Evolutionary conservation across 1,140 invertebrate species (phyloP).

Genomic region (Habropoda laboriosa): DNA sequence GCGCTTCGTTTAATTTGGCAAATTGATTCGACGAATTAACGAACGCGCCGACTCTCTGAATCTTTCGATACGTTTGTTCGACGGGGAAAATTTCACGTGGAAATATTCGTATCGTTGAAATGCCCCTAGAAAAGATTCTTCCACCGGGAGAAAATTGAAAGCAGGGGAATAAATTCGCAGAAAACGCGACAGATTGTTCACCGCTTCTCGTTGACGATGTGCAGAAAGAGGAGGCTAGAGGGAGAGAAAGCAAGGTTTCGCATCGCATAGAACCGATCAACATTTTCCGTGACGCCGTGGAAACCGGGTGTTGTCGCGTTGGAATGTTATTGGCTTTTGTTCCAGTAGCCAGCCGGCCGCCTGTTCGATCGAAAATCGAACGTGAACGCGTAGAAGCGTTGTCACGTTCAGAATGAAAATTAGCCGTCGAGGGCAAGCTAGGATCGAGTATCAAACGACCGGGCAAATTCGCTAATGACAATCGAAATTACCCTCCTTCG

Average conservation of each 20-base stretch:
- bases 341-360: no score
- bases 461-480: background rate
- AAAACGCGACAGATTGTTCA: no score
- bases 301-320: no score
- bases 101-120: no score
- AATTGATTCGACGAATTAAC: slow-evolving; percentile 51
- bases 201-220: no score
- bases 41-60: background rate
- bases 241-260: background rate
- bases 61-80: fast-evolving
- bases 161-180: no score
- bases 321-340: background rate
- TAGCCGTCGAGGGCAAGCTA: background rate
- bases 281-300: background rate
- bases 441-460: no score
- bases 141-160: no score
- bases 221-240: no score
- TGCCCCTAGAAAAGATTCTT: no score
- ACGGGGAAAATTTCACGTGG: no score
- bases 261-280: background rate
- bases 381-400: background rate
- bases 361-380: background rate
- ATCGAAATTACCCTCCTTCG: background rate
- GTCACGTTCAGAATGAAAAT: no score
- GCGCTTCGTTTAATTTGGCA: slow-evolving; percentile 33